A percentile compares a stretch with the other conserved stretches of the same genome.
These are phyloP conservation scores for Gasterosteus nipponicus DNA, from an alignment of 2,113 vertebrate genomes.

Conservation along the genomic window DNA sequence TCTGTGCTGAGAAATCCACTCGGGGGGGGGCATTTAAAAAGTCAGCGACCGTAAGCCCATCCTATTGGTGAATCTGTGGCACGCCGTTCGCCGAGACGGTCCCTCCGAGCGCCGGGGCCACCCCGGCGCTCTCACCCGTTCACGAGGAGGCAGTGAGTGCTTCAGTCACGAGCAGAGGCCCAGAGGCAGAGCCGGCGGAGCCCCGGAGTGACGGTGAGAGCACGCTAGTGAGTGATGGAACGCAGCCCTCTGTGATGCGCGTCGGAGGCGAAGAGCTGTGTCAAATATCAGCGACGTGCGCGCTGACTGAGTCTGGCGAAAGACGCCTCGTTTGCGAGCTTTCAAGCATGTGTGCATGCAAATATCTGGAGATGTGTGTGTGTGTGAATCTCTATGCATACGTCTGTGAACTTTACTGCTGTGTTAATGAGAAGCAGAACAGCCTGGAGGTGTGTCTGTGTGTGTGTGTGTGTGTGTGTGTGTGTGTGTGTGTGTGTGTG, in stretches of 20 bases:
- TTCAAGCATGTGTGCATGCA: constrained; percentile 8
- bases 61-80: constrained; percentile 58
- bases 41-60: constrained; percentile 68
- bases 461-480: too few species aligned
- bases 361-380: constrained; percentile 22
- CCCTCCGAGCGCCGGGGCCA: constrained; percentile 51
- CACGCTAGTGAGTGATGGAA: constrained; percentile 58
- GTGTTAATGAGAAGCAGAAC: constrained; percentile 65
- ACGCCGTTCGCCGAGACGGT: constrained; percentile 41
- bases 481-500: constrained; percentile 9
- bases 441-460: constrained; percentile 47
- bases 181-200: constrained; percentile 39
- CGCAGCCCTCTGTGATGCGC: constrained; percentile 52
- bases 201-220: constrained; percentile 42
- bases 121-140: constrained; percentile 58
- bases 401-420: constrained; percentile 51
- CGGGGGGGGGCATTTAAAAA: constrained; percentile 69
- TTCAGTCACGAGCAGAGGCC: constrained; percentile 55
- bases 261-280: constrained; percentile 45
- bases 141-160: constrained; percentile 46
- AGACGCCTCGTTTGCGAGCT: constrained; percentile 33
- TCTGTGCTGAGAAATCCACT: constrained; percentile 53
- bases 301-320: constrained; percentile 45
- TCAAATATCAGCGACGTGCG: constrained; percentile 42
- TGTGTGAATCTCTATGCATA: constrained; percentile 16